Conservation (phyloP, 1,140 invertebrate genomes). For the Zaprionus africanus region DNA sequence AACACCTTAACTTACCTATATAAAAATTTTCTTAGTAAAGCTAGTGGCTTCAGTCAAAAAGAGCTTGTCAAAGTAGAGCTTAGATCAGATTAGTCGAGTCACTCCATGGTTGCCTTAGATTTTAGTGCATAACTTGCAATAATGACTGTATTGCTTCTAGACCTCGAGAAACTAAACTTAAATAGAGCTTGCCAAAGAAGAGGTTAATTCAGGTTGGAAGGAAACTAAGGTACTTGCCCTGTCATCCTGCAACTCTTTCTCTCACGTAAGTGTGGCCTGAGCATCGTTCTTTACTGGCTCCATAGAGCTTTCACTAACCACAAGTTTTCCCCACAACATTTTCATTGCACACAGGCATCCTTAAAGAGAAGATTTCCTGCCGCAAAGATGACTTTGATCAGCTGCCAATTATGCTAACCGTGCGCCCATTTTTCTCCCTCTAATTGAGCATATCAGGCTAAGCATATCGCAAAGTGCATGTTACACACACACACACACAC, state of each 20-base stretch:
- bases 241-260: not conserved
- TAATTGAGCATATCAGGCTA: conserved; percentile 26
- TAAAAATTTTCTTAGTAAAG: too few species aligned
- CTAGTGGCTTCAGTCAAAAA: too few species aligned
- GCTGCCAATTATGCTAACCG: conserved; percentile 7
- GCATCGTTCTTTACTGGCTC: not conserved
- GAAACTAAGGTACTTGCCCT: too few species aligned
- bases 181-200: not conserved
- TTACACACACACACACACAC: conserved; percentile 18
- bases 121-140: not conserved
- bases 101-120: not conserved
- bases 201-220: too few species aligned
- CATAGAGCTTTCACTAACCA: not conserved
- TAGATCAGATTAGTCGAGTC: not conserved
- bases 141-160: not conserved
- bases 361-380: not conserved
- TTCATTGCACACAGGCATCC: not conserved
- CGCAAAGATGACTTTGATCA: not conserved
- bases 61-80: not conserved
- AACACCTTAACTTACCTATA: too few species aligned
- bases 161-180: not conserved
- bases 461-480: conserved; percentile 19
- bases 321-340: not conserved
- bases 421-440: not conserved
- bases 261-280: not conserved